These are phyloP conservation scores for Sesia bembeciformis DNA, from an alignment of 2,888 invertebrate genomes.

Conservation along the genomic window DNA sequence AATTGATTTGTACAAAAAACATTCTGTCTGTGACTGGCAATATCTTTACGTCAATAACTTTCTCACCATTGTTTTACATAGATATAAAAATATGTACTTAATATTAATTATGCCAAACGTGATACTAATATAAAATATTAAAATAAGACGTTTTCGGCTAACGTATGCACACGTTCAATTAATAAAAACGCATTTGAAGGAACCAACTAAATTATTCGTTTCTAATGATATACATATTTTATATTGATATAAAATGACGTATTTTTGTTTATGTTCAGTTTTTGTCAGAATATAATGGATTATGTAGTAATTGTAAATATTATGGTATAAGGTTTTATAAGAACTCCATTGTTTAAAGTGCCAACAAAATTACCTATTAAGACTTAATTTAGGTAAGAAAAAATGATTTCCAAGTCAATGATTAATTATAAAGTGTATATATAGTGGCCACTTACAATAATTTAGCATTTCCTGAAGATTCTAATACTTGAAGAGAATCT, in stretches of 20 bases:
- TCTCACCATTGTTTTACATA: too few species aligned
- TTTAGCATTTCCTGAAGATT: too few species aligned
- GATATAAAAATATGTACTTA: too few species aligned
- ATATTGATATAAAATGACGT: slow-evolving; percentile 1
- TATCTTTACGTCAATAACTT: too few species aligned
- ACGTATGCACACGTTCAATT: slow-evolving; percentile 27
- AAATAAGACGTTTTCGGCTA: slow-evolving; percentile 20
- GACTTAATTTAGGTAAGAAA: background rate
- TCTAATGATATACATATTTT: slow-evolving; percentile 13
- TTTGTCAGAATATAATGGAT: slow-evolving; percentile 2
- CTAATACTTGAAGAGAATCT: too few species aligned
- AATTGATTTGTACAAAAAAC: too few species aligned
- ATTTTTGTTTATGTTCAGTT: too few species aligned
- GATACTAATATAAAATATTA: slow-evolving; percentile 45
- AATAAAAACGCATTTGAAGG: slow-evolving; percentile 26
- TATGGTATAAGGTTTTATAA: background rate
- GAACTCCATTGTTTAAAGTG: slow-evolving; percentile 7
- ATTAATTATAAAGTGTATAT: too few species aligned
- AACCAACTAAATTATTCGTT: slow-evolving; percentile 37
- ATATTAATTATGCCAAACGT: slow-evolving; percentile 27
- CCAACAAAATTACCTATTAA: slow-evolving; percentile 3
- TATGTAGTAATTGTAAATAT: slow-evolving; percentile 4
- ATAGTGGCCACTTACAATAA: too few species aligned
- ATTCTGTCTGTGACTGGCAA: too few species aligned
- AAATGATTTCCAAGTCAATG: too few species aligned